Base-by-base conservation (phyloP, 2,888 invertebrate species). In the Orthosia cruda region DNA sequence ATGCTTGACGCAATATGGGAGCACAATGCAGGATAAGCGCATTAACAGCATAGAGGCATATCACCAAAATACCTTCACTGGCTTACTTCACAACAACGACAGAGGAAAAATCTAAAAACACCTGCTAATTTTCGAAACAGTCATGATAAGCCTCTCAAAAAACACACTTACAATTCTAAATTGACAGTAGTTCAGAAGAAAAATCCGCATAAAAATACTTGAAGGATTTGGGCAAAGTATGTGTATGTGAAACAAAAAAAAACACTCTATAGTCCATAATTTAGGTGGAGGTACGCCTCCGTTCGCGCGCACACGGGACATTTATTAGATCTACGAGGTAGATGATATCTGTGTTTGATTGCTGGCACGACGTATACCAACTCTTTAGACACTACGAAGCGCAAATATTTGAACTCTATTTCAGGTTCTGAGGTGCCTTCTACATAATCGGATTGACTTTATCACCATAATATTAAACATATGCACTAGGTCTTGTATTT, bases 271-370 rank as follows among this genome's bases (percentile, higher is more conserved):
- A 89, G 87, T 86, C 90, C 89, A 91, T 93, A 92, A 89, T 91
- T 93, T 89, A 90, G 77, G 77, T 70, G 80, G 82, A 87, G 90
- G 80, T 87, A 90, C 93, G 91, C 93, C 93, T 90, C 91, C 92
- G 76, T 84, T 92, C 92, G 85, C 86, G 84, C 86, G 88, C 92
- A 92, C 89, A 84, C 85, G 86, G 87, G 80, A 89, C 90, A 91
- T 91, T 92, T 91, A 90, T 91, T 89, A 90, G 87, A 91, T 88
- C 86, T 87, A 90, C 83, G 88, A 90, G 87, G 89, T 84, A 85
- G 83, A 86, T 84, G 89, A 89, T 91, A 87, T 88, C 92, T 92
- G 93, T 89, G 87, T 91, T 92, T 92, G 89, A 92, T 92, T 87
- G 89, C 89, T 87, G 82, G 78, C 81, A 75, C 77, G 79, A 77